A percentile compares a stretch with the other conserved stretches of the same genome.
Evolutionary conservation across 2,888 invertebrate species (phyloP).

Genomic region (Schrankia costaestrigalis): DNA sequence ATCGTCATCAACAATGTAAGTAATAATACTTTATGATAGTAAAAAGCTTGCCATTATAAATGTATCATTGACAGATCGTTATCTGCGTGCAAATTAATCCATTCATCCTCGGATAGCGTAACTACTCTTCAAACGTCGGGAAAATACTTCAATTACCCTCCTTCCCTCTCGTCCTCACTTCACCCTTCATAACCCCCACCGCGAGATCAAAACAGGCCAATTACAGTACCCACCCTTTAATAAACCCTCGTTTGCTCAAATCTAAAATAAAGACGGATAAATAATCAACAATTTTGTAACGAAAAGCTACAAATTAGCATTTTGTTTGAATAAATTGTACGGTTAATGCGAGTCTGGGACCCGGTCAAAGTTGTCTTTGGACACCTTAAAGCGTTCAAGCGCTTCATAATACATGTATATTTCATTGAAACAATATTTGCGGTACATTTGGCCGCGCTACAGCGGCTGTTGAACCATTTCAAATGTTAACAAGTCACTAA

Average conservation of each 20-base stretch:
- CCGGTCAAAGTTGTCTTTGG: conserved; percentile 45
- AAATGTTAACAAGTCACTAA: conserved; percentile 65
- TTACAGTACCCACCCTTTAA: conserved; percentile 69
- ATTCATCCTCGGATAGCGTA: conserved; percentile 53
- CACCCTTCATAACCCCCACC: conserved; percentile 23
- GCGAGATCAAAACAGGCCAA: conserved; percentile 73
- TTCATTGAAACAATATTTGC: conserved; percentile 2
- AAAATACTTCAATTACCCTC: conserved; percentile 71
- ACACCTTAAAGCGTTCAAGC: conserved; percentile 32
- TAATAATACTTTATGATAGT: conserved; percentile 29
- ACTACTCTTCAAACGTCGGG: conserved; percentile 66
- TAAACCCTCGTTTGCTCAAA: conserved; percentile 67
- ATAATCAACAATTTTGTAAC: conserved; percentile 65
- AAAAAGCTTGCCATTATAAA: conserved; percentile 35
- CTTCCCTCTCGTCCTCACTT: conserved; percentile 24
- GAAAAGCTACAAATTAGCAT: conserved; percentile 72
- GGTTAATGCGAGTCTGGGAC: conserved; percentile 58
- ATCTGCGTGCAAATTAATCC: conserved; percentile 70
- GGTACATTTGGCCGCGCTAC: conserved; percentile 36
- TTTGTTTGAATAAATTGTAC: conserved; percentile 74
- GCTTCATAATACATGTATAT: conserved; percentile 7
- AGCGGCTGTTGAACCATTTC: conserved; percentile 41
- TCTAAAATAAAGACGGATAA: conserved; percentile 65
- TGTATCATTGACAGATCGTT: conserved; percentile 58
- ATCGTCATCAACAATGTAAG: conserved; percentile 24